These are phyloP conservation scores for Heteronetta atricapilla DNA, from an alignment of 2,113 vertebrate species.

Conservation along the genomic window DNA sequence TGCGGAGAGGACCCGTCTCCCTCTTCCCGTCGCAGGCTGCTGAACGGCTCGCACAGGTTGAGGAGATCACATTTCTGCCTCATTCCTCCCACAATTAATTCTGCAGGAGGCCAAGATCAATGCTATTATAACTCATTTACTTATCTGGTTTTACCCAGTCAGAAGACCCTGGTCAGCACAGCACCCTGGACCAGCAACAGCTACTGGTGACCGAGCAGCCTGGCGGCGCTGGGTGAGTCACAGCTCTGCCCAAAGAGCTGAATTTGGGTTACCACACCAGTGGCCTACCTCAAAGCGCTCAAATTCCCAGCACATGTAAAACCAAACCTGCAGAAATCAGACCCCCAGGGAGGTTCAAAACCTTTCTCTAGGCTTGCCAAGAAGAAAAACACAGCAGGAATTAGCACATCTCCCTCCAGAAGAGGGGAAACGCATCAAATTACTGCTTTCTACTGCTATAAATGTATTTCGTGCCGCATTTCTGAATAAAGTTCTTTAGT, in stretches of 20 bases:
- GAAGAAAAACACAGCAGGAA: not conserved
- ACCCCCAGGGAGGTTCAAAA: not conserved
- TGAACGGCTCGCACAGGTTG: not conserved
- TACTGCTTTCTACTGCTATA: not conserved
- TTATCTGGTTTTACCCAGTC: constrained; percentile 19
- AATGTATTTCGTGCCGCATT: not conserved
- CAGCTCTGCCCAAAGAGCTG: not conserved
- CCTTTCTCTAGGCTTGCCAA: not conserved
- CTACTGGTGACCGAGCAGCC: not conserved
- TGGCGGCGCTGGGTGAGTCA: rapidly evolving
- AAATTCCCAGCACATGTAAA: not conserved
- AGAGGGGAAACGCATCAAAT: not conserved
- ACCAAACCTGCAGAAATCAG: not conserved
- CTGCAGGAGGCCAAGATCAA: constrained; percentile 16
- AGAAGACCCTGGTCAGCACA: not conserved
- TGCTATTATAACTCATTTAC: not conserved
- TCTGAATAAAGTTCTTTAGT: not conserved
- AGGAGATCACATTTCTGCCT: constrained; percentile 40
- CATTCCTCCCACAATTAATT: constrained; percentile 17
- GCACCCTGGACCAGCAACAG: not conserved
- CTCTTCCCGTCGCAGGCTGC: not conserved
- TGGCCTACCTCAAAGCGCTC: not conserved
- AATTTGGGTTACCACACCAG: not conserved
- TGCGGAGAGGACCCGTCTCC: not conserved
- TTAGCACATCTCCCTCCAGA: not conserved